Base-by-base conservation (phyloP, 2,113 vertebrate genomes). In the Penelope pileata region DNA sequence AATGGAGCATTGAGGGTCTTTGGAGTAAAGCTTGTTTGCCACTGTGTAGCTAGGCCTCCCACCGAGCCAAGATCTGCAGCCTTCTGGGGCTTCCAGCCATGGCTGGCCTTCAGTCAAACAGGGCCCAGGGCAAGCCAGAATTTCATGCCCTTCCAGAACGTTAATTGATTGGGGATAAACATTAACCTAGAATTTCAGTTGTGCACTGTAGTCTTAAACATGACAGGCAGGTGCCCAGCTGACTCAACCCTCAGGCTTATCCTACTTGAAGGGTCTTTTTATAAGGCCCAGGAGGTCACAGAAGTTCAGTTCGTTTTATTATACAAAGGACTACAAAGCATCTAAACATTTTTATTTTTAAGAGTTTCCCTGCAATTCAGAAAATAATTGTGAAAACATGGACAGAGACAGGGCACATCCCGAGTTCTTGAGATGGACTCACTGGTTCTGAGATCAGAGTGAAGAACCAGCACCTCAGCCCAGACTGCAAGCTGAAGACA, bases 121-220 rank as follows among this genome's bases (percentile, higher is more conserved):
- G 78, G 30, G 92, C 94, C 94, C 91, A 86, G 86, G 90, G 91
- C 93, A 96, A 95, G 91, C 76, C 94, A 96, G 86, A 91, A 96
- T 97, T 97, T 97, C 95, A 96, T 96, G 94, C 93, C 92, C 88
- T 94, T 97, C 90, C 83, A 96, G 94, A 96, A 92, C 6, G 5
- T 82, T 97, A 97, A 97, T 97, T 97, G 95, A 96, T 93, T 96
- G 81, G 91, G 84, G 94, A 95, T 94, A 96, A 96, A 94, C 91
- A 95, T 97, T 95, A 97, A 96, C 92, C 79, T 77, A 97, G 91
- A 94, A 93, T 92, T 91, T 97, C 88, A 75, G 79, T 48, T 1
- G 9, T 94, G 47, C 84, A 45, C 53, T 91, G 90, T 32, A 45
- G 64, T 84, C 58, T 89, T 73, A 86, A 95, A 69, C 56, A 86